Evolutionary conservation across 2,888 invertebrate species (phyloP).

Genomic region (Scaeva pyrastri): DNA sequence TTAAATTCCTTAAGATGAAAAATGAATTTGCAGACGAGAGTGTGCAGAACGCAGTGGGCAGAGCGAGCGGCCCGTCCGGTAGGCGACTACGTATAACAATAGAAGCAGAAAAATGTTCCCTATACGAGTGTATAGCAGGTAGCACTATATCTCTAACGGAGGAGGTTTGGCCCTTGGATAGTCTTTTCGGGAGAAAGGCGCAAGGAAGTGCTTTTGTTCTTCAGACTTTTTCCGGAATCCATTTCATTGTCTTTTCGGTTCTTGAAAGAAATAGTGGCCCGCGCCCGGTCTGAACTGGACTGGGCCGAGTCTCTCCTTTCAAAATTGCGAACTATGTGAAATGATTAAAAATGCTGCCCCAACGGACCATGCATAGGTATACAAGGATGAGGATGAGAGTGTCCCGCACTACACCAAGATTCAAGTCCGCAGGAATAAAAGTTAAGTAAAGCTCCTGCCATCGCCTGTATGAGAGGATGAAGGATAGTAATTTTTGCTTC

Average conservation of each 20-base stretch:
- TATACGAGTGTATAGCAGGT: neutral
- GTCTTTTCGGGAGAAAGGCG: neutral
- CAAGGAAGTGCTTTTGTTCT: constrained; percentile 57
- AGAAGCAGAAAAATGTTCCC: constrained; percentile 19
- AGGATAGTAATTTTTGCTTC: constrained; percentile 55
- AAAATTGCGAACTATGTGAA: constrained; percentile 31
- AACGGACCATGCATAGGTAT: neutral
- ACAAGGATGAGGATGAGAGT: neutral
- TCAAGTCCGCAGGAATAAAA: constrained; percentile 15
- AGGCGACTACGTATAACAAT: constrained; percentile 49
- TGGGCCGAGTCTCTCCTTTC: constrained; percentile 25
- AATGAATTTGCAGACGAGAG: constrained; percentile 60
- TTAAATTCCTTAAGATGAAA: constrained; percentile 69
- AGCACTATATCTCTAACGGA: neutral
- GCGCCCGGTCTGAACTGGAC: neutral
- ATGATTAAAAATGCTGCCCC: constrained; percentile 67
- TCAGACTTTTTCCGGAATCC: constrained; percentile 49
- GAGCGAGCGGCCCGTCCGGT: neutral
- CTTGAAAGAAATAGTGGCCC: neutral
- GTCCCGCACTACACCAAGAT: neutral
- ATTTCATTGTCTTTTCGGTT: constrained; percentile 52
- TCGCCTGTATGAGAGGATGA: neutral
- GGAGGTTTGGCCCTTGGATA: constrained; percentile 8
- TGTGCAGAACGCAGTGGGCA: neutral
- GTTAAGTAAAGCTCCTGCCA: constrained; percentile 19